Conservation (phyloP, 2,888 invertebrate species). For the Eristalinus aeneus region DNA sequence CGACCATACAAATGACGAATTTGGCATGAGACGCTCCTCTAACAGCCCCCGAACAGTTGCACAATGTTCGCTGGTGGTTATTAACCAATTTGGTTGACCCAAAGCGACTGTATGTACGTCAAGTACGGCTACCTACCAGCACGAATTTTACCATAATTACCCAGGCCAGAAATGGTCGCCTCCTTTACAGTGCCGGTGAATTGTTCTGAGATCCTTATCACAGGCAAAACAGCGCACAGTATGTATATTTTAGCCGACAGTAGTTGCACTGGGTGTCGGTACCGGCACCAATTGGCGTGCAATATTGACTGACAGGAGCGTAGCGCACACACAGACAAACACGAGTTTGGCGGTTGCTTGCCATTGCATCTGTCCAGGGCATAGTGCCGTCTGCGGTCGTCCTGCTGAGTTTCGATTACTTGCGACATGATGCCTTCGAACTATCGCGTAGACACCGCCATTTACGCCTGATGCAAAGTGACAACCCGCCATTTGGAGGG, state of each 20-base stretch:
- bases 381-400: not conserved
- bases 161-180: constrained; percentile 35
- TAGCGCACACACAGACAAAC: constrained; percentile 2
- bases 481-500: constrained; percentile 60
- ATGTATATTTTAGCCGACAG: constrained; percentile 12
- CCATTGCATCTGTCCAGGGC: not conserved
- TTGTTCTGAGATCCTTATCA: constrained; percentile 44
- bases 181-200: constrained; percentile 19
- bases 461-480: constrained; percentile 68
- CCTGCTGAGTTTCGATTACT: constrained; percentile 68
- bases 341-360: not conserved
- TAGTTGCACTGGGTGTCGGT: not conserved
- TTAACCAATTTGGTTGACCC: not conserved
- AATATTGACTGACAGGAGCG: constrained; percentile 61
- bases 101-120: constrained; percentile 23
- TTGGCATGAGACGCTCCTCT: constrained; percentile 7
- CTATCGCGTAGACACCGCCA: constrained; percentile 58
- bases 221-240: not conserved
- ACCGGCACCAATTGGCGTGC: constrained; percentile 45
- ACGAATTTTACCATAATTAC: not conserved
- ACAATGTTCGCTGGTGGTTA: not conserved
- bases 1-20: not conserved
- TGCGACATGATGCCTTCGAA: constrained; percentile 65
- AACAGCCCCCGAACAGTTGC: not conserved
- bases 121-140: constrained; percentile 16